Evolutionary conservation across 1,140 invertebrate genomes (phyloP), one percentile per base, ranked within the genome.

Genomic region (Trissolcus basalis): DNA sequence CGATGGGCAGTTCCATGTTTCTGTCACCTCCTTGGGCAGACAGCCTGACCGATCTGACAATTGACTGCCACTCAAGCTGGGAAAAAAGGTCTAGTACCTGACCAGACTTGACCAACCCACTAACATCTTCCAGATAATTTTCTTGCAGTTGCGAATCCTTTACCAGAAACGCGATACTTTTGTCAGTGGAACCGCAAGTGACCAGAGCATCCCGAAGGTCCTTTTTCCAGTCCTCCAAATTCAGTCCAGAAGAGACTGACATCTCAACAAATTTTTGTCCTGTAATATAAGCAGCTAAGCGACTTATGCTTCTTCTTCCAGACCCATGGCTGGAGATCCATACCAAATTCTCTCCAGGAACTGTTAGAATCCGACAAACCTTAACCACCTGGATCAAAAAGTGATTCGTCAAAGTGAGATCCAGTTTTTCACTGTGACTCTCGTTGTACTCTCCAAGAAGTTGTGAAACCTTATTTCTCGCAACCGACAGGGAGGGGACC

Each of bases 361-460:
- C 91, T 7, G 88, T 82, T 8, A 94, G 81, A 13, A 93, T 85
- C 16, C 93, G 87, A 72, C 90, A 91, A 27, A 94, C 89, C 35
- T 91, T 87, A 1, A 91, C 89, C 39, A 94, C 84, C 83, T 93
- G 92, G 72, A 92, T 89, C 64, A 94, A 80, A 27, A 91, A 89
- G 81, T 92, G 91, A 50, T 83, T 78, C 60, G 93, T 93, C 51
- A 93, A 85, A 4, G 93, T 89, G 15, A 94, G 85, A 75, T 93
- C 89, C 81, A 94, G 89, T 54, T 91, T 91, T 35, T 89, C 89
- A 67, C 91, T 90, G 64, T 89, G 89, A 12, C 87, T 87, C 45
- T 89, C 89, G 81, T 94, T 94, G 77, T 91, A 92, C 49, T 94
- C 91, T 1, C 89, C 87, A 1, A 94, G 75, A 60, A 89, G 89